These are phyloP conservation scores for Taeniopygia guttata DNA, from an alignment of 2,797 vertebrate genomes.

Conservation along the genomic window DNA sequence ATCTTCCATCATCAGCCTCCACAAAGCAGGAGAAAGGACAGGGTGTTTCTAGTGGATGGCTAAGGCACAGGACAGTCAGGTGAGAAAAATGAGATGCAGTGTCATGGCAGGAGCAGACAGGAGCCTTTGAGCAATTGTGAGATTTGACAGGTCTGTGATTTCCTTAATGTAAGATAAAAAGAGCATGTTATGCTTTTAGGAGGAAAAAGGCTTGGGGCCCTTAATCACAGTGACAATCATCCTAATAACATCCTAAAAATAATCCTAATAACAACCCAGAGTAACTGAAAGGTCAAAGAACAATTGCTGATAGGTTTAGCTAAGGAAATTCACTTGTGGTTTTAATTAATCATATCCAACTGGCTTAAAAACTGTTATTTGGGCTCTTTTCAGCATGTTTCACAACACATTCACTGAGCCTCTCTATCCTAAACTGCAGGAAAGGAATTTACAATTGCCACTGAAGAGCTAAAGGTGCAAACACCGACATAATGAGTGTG, in stretches of 20 bases:
- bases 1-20: neutral
- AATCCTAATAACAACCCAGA: neutral
- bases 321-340: neutral
- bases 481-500: neutral
- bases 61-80: neutral
- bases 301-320: neutral
- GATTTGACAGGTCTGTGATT: neutral
- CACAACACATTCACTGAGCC: neutral
- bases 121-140: neutral
- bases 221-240: neutral
- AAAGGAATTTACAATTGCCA: neutral
- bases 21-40: neutral
- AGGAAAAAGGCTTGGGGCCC: neutral
- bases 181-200: neutral
- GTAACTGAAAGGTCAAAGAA: neutral
- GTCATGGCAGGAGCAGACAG: neutral
- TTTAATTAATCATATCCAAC: neutral
- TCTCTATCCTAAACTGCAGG: neutral
- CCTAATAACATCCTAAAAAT: neutral
- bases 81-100: neutral
- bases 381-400: neutral
- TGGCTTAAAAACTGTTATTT: neutral
- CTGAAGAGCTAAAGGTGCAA: neutral
- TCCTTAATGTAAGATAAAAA: conserved; percentile 2
- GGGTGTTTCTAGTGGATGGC: neutral